Conservation (phyloP, 1,140 invertebrate species). For the Drosophila grimshawi region DNA sequence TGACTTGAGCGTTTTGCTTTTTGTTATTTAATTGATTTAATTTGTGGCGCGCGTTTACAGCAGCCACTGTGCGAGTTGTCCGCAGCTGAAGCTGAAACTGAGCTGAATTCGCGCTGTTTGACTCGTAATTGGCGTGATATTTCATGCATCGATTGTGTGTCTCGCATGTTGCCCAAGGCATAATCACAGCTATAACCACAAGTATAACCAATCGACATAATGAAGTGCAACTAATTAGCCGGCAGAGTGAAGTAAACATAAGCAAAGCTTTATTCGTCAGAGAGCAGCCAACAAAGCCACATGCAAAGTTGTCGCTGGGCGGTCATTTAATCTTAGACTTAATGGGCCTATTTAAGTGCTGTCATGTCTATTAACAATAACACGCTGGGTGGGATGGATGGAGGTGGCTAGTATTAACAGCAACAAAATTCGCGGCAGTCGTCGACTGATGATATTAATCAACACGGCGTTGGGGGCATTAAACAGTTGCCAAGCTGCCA, state of each 20-base stretch:
- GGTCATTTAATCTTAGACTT: slow-evolving; percentile 1
- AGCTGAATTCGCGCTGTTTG: slow-evolving; percentile 14
- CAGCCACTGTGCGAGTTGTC: slow-evolving; percentile 52
- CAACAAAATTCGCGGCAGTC: neutral
- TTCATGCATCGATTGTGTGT: slow-evolving; percentile 61
- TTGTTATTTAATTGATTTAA: slow-evolving; percentile 76
- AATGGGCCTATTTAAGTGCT: slow-evolving; percentile 11
- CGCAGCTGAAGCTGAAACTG: neutral
- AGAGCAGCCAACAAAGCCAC: neutral
- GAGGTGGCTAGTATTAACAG: slow-evolving; percentile 23
- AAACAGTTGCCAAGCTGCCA: slow-evolving; percentile 1
- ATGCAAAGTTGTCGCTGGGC: slow-evolving; percentile 25
- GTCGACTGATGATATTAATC: slow-evolving; percentile 69
- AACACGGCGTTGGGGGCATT: slow-evolving; percentile 47
- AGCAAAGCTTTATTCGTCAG: neutral
- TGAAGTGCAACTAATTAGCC: slow-evolving; percentile 44
- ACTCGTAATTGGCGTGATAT: slow-evolving; percentile 74
- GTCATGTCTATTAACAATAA: slow-evolving; percentile 35
- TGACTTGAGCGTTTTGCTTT: slow-evolving; percentile 20
- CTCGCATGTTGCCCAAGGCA: slow-evolving; percentile 56
- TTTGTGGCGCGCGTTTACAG: slow-evolving; percentile 62
- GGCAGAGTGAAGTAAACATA: slow-evolving; percentile 4
- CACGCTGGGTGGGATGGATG: neutral
- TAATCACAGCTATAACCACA: neutral
- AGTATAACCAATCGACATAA: slow-evolving; percentile 24